phyloP scores from a whole-genome alignment of 2,888 invertebrate species.

The Eustalomyia histrio region DNA sequence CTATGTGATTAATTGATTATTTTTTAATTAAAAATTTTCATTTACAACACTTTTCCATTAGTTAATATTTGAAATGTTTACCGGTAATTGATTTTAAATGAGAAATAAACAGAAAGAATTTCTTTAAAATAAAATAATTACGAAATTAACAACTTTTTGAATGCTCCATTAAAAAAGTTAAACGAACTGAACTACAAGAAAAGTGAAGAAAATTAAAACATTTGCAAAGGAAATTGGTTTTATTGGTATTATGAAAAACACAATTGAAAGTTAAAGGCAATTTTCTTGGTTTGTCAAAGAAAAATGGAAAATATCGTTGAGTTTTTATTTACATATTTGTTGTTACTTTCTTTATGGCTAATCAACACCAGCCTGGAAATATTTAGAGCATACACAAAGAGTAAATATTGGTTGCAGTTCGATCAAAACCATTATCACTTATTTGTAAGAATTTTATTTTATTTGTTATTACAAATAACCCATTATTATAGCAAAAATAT shows the following conservation, averaged over 20 bases:
- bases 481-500: too few species aligned
- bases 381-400: too few species aligned
- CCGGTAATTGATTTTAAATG: constrained; percentile 49
- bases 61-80: constrained; percentile 37
- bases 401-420: too few species aligned
- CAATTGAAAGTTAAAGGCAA: too few species aligned
- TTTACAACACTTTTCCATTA: constrained; percentile 50
- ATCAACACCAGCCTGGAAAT: too few species aligned
- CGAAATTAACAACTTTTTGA: background rate
- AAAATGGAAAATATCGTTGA: background rate
- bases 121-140: background rate
- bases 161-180: constrained; percentile 1
- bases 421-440: too few species aligned
- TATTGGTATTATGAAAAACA: constrained; percentile 21
- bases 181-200: background rate
- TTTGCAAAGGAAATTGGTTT: constrained; percentile 47
- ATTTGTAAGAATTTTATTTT: too few species aligned
- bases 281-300: too few species aligned
- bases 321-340: too few species aligned
- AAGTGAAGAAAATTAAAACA: constrained; percentile 40
- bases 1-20: background rate
- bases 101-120: constrained; percentile 3
- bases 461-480: too few species aligned
- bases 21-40: constrained; percentile 8
- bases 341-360: too few species aligned